Conservation (phyloP, 2,888 invertebrate species). For the Xestia rhomboidea region DNA sequence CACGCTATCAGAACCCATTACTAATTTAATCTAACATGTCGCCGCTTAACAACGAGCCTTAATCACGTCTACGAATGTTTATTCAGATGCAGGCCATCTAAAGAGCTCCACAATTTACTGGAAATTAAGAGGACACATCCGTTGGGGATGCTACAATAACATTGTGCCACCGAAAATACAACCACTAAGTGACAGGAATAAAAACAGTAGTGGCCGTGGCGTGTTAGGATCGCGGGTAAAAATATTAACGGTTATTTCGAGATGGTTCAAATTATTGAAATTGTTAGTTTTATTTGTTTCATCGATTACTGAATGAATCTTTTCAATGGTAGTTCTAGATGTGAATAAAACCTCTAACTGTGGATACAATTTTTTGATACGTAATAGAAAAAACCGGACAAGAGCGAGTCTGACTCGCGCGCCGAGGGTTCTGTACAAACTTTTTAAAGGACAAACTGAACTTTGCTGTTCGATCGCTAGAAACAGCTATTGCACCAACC, state of each 20-base stretch:
- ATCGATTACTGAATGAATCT: neutral
- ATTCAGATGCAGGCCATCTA: slow-evolving; percentile 88
- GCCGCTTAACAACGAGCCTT: slow-evolving; percentile 66
- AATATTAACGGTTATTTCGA: slow-evolving; percentile 49
- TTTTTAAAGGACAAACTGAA: too few species aligned
- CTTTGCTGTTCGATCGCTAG: too few species aligned
- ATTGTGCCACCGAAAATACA: slow-evolving; percentile 86
- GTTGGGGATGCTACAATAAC: slow-evolving; percentile 88
- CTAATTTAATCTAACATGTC: slow-evolving; percentile 54
- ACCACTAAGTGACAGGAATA: slow-evolving; percentile 79
- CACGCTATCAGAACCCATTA: slow-evolving; percentile 44
- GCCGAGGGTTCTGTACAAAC: too few species aligned
- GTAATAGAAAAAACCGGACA: too few species aligned
- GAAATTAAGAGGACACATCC: slow-evolving; percentile 88
- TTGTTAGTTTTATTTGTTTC: neutral
- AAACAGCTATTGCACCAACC: too few species aligned
- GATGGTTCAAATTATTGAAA: slow-evolving; percentile 21
- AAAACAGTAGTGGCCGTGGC: slow-evolving; percentile 74
- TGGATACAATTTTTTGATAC: too few species aligned
- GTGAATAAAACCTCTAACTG: neutral
- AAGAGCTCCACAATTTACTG: slow-evolving; percentile 88
- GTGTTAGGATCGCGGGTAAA: slow-evolving; percentile 36
- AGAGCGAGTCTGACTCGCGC: too few species aligned
- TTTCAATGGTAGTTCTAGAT: neutral
- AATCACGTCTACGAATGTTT: slow-evolving; percentile 83